Conservation (phyloP, 2,888 invertebrate species). For the Caenorhabditis imperialis region DNA sequence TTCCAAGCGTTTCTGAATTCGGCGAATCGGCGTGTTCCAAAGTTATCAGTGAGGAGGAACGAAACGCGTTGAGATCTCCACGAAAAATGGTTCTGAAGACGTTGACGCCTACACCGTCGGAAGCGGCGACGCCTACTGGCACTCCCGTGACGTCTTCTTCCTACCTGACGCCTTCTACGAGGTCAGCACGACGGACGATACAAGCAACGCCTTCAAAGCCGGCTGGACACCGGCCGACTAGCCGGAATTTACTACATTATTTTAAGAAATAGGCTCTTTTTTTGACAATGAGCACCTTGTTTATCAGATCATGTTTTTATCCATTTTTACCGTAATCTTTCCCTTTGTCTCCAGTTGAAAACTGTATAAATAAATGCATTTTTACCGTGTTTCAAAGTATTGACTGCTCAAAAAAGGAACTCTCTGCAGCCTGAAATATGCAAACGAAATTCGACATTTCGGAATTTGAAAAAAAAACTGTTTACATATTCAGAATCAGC, state of each 20-base stretch:
- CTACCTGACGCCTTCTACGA: too few species aligned
- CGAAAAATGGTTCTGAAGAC: conserved; percentile 38
- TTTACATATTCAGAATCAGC: too few species aligned
- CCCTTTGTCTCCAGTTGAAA: conserved; percentile 27
- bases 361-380: conserved; percentile 47
- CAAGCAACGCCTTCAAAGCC: conserved; percentile 25
- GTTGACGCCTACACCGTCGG: not conserved
- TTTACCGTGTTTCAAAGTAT: too few species aligned
- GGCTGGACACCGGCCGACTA: conserved; percentile 23
- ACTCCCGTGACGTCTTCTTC: too few species aligned
- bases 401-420: too few species aligned
- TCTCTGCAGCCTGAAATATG: too few species aligned
- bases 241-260: conserved; percentile 48
- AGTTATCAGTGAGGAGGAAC: conserved; percentile 38
- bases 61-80: conserved; percentile 36
- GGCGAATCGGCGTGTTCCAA: conserved; percentile 54
- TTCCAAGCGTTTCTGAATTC: conserved; percentile 57
- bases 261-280: conserved; percentile 23
- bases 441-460: too few species aligned
- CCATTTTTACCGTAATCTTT: not conserved
- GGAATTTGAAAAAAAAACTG: too few species aligned
- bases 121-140: conserved; percentile 9
- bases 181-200: not conserved
- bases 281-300: not conserved
- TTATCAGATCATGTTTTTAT: conserved; percentile 3